Evolutionary conservation across 2,113 vertebrate genomes (phyloP).

Genomic region (Girardinichthys multiradiatus): DNA sequence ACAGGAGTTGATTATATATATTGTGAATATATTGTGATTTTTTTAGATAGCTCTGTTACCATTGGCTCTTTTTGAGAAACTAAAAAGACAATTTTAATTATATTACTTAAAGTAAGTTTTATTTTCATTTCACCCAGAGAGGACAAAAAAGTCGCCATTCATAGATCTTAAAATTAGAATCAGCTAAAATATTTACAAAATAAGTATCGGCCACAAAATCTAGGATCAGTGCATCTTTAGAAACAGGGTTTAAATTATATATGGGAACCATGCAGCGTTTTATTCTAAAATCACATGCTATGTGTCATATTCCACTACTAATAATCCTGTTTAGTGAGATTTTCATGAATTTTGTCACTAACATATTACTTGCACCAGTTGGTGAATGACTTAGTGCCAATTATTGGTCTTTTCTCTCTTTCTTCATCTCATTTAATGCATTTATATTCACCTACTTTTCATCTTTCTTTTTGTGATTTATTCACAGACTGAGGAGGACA

Average conservation of each 20-base stretch:
- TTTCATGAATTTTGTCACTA: background rate
- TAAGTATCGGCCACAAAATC: too few species aligned
- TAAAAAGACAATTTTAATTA: too few species aligned
- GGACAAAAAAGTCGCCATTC: too few species aligned
- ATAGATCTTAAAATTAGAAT: too few species aligned
- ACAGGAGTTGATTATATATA: too few species aligned
- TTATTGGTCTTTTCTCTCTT: background rate
- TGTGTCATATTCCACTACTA: background rate
- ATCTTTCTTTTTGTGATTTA: conserved; percentile 15
- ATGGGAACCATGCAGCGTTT: background rate
- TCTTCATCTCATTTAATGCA: conserved; percentile 12
- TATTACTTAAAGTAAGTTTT: too few species aligned
- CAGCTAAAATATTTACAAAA: too few species aligned
- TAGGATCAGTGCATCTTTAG: too few species aligned
- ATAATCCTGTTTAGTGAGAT: background rate
- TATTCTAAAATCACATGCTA: background rate
- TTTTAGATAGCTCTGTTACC: too few species aligned
- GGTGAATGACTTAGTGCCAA: background rate
- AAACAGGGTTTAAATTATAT: background rate
- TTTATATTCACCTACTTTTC: conserved; percentile 18
- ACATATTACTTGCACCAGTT: background rate
- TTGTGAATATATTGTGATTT: too few species aligned
- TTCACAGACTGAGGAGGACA: conserved; percentile 2
- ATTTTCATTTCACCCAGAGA: too few species aligned
- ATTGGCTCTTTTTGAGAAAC: too few species aligned